Evolutionary conservation across 2,797 vertebrate genomes (phyloP), one percentile per base, ranked within the genome.

Genomic region (Melanotaenia pygmaea): DNA sequence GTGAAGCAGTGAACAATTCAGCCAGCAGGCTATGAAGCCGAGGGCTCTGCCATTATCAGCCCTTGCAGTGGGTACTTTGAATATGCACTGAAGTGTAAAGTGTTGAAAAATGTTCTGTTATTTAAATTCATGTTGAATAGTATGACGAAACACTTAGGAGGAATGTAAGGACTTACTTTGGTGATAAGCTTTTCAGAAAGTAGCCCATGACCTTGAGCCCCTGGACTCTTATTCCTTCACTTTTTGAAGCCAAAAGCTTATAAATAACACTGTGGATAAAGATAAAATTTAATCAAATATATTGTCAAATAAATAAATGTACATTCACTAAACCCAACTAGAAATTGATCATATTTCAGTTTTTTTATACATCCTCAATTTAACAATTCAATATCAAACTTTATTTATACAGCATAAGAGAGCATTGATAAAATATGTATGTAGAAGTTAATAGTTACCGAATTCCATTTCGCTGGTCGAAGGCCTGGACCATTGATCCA

Each of bases 391-490:
- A n/a, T 20, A 28, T 20, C 0, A n/a, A n/a, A 50, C 61, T 53
- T 65, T 40, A 2, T 59, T 57, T 20, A 0, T 34, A 18, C 11
- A 35, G 10, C 5, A 16, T 30, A 30, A 7, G 20, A 14, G 16
- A 63, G 30, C 16, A 43, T n/a, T 3, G 20, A 54, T 54, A 20
- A 12, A 8, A 4, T 14, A 59, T 35, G 24, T 1, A 59, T 13
- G 73, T 8, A 16, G 64, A 57, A 14, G 0, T 35, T 11, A 7
- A 56, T 59, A 54, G 80, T 80, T 94, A 99, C 98, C 97, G 95
- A 86, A 99, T 95, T 77, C 98, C 98, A 74, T 98, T 98, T 71
- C 97, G 95, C 90, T 97, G 97, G 93, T 99, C 98, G 86, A 99
- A 99, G 77, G 98, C 97, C 88, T 96, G 96, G 74, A 97, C 95